Percentiles rank a stretch among this genome's conserved stretches.
These are phyloP conservation scores for Drosophila pruinosa DNA, from an alignment of 1,140 invertebrate genomes.

Conservation along the genomic window DNA sequence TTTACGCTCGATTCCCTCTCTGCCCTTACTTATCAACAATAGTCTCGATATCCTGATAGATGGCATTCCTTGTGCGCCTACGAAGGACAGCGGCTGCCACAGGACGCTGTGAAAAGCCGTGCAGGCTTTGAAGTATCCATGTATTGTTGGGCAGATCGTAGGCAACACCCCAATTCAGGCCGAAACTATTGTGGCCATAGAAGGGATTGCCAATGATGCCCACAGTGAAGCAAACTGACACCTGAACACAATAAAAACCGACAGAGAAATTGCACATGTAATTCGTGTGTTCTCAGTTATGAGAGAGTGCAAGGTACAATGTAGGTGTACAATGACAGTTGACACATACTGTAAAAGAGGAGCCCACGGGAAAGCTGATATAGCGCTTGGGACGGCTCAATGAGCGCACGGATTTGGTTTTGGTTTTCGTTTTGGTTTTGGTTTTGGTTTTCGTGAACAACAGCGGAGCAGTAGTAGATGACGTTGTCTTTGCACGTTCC, in stretches of 20 bases:
- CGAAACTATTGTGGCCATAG: conserved; percentile 72
- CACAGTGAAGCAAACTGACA: conserved; percentile 77
- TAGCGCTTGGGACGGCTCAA: conserved; percentile 75
- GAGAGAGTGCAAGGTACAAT: no score
- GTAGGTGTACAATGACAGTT: not conserved
- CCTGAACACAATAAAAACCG: conserved; percentile 53
- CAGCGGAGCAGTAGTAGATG: not conserved
- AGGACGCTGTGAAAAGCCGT: conserved; percentile 76
- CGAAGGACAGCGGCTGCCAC: conserved; percentile 84
- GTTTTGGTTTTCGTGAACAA: not conserved
- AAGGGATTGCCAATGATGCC: conserved; percentile 80
- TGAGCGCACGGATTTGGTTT: conserved; percentile 33
- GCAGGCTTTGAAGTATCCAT: conserved; percentile 84
- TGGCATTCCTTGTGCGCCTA: conserved; percentile 84
- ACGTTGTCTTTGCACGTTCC: conserved; percentile 53
- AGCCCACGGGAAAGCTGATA: conserved; percentile 82
- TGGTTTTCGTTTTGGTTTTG: conserved; percentile 18
- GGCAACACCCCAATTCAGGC: conserved; percentile 88
- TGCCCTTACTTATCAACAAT: conserved; percentile 84
- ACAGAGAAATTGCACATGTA: conserved; percentile 2
- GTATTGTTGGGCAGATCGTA: conserved; percentile 89
- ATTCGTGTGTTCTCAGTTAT: not conserved
- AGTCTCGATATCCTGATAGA: conserved; percentile 85
- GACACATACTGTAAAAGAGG: conserved; percentile 76
- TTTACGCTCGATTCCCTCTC: conserved; percentile 3